phyloP scores from a whole-genome alignment of 2,113 vertebrate species.

The Loxodonta africana region DNA sequence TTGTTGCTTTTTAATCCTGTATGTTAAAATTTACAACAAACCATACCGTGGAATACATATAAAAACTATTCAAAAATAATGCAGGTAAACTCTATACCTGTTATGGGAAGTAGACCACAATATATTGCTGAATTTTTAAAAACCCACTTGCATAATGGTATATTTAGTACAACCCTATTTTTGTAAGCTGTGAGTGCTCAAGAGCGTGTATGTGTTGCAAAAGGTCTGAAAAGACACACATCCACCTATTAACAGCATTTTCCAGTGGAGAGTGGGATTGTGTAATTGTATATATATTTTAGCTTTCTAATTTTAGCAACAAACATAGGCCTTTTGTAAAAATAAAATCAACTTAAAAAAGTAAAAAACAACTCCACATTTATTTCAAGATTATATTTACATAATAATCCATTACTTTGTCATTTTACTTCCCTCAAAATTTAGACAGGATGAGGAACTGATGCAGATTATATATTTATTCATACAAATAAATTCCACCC shows the following conservation, averaged over 20 bases:
- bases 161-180: neutral
- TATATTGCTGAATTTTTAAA: neutral
- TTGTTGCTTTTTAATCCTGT: neutral
- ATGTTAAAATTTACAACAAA: neutral
- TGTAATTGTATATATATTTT: neutral
- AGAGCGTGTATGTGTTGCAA: neutral
- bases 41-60: neutral
- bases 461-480: neutral
- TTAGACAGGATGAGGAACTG: neutral
- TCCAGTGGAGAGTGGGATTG: neutral
- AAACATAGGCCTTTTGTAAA: neutral
- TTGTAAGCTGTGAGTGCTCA: neutral
- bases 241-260: neutral
- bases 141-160: neutral
- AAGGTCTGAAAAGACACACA: neutral
- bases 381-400: neutral
- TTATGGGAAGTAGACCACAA: neutral
- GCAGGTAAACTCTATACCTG: accelerated
- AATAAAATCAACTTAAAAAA: neutral
- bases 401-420: neutral
- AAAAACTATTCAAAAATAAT: neutral
- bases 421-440: neutral
- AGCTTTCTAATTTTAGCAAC: neutral
- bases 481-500: neutral
- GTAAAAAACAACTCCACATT: neutral